Evolutionary conservation across 2,888 invertebrate genomes (phyloP).

Genomic region (Linnaemya tessellans): DNA sequence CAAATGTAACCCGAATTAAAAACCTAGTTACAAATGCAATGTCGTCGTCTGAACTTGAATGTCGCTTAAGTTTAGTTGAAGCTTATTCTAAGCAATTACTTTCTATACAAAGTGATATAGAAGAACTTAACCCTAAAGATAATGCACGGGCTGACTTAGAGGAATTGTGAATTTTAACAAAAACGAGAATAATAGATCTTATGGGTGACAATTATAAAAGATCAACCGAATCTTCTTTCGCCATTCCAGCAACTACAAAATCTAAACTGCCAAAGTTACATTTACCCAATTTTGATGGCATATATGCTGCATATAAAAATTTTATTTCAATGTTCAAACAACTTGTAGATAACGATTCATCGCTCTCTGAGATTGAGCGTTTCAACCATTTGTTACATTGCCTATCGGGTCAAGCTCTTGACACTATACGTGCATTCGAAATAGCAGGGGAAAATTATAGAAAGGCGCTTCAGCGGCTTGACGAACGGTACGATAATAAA

Average conservation of each 20-base stretch:
- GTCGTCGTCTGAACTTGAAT: constrained; percentile 9
- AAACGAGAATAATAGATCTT: constrained; percentile 7
- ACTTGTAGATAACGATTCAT: constrained; percentile 21
- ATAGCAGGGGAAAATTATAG: constrained; percentile 46
- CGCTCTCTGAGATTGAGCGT: constrained; percentile 29
- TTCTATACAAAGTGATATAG: constrained; percentile 12
- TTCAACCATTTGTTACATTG: constrained; percentile 8
- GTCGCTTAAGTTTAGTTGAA: constrained; percentile 24
- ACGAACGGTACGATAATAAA: constrained; percentile 49
- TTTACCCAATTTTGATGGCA: constrained; percentile 48
- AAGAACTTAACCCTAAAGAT: constrained; percentile 1
- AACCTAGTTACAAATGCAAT: not conserved
- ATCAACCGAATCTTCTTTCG: not conserved
- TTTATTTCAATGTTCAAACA: constrained; percentile 31
- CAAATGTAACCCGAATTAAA: constrained; percentile 14
- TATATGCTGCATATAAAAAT: constrained; percentile 39
- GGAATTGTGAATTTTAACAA: not conserved
- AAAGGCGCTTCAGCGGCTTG: constrained; percentile 38
- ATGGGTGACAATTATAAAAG: constrained; percentile 28
- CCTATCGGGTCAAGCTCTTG: constrained; percentile 49
- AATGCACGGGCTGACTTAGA: too few relatives aligned
- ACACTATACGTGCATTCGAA: constrained; percentile 49
- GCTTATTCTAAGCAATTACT: constrained; percentile 22
- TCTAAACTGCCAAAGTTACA: constrained; percentile 7
- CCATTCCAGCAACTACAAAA: not conserved